A percentile compares a stretch with the other conserved stretches of the same genome.
Evolutionary conservation across 2,888 invertebrate species (phyloP).

Genomic region (Lasioglossum leucozonium): DNA sequence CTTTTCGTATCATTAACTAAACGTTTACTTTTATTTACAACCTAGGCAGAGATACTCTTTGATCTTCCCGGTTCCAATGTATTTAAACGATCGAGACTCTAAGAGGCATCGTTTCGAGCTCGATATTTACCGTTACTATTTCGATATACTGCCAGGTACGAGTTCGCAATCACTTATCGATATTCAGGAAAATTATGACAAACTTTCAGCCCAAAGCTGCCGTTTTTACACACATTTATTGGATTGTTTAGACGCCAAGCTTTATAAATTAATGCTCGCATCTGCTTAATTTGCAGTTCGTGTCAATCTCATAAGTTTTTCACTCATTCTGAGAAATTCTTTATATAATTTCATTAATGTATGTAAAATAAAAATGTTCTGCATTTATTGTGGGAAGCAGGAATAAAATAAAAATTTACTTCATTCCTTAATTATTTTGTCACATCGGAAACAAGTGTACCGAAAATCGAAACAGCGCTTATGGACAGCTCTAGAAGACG

Average conservation of each 20-base stretch:
- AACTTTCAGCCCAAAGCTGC: background rate
- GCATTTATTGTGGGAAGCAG: too few relatives aligned
- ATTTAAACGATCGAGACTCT: background rate
- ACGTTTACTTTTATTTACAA: background rate
- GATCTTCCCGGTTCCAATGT: background rate
- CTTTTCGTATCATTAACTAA: background rate
- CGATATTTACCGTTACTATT: background rate
- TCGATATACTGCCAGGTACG: background rate
- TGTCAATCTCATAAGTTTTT: background rate
- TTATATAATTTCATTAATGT: background rate
- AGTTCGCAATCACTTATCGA: background rate
- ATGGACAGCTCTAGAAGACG: too few relatives aligned
- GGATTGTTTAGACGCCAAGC: background rate
- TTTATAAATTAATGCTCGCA: background rate
- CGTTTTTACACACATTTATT: background rate
- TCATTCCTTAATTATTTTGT: too few relatives aligned
- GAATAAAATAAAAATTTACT: too few relatives aligned
- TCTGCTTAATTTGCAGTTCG: background rate
- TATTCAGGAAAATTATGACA: background rate
- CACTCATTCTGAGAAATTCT: too few relatives aligned
- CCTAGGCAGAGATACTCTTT: background rate
- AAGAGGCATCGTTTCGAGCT: background rate
- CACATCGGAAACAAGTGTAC: too few relatives aligned
- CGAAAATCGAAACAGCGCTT: too few relatives aligned
- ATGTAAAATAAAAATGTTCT: too few relatives aligned